Base-by-base conservation (phyloP, 2,797 vertebrate genomes). In the Chelidonichthys spinosus region DNA sequence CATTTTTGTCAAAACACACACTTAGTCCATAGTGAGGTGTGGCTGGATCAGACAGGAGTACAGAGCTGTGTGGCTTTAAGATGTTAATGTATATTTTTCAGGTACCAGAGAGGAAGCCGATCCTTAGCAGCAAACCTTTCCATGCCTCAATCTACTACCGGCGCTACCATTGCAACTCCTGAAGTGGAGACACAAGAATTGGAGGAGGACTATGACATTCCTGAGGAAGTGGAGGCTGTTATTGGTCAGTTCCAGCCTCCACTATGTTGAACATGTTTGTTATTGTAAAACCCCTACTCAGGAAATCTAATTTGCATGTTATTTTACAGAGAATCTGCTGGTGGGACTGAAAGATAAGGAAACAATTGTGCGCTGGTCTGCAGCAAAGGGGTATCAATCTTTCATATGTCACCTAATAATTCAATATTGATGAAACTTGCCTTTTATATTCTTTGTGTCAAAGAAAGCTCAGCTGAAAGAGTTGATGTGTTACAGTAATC, bases 331-430 rank as follows among this genome's bases (percentile, higher is more conserved):
- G 77, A 94, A 97, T 90, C 93, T 99, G 63, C 87, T 99, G 89
- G 83, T 95, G 53, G 98, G 97, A 49, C 89, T 99, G 84, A 99
- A 99, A 90, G 98, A 99, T 92, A 98, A 96, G 83, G 97, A 99
- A 87, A 98, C 97, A 0, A 93, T 98, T 6, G 98, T 99, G 56
- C 96, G 98, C 66, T 99, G 98, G 98, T 98, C 98, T 88, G 96
- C 98, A 42, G 98, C 98, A 69, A 99, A 99, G 85, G 98, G 98
- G 98, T 99, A 87, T 91, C 0, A 52, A 43, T 78, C 9, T 54
- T 63, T 55, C 8, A 42, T 36, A 4, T 44, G 52, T 61, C 50
- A 59, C 4, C 40, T 14, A 11, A 61, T 11, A 66, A 60, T 0
- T 11, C 7, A 32, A 65, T 17, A 37, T 11, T 84, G 63, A 79